Evolutionary conservation across 2,888 invertebrate species (phyloP).

Genomic region (Suillia variegata): DNA sequence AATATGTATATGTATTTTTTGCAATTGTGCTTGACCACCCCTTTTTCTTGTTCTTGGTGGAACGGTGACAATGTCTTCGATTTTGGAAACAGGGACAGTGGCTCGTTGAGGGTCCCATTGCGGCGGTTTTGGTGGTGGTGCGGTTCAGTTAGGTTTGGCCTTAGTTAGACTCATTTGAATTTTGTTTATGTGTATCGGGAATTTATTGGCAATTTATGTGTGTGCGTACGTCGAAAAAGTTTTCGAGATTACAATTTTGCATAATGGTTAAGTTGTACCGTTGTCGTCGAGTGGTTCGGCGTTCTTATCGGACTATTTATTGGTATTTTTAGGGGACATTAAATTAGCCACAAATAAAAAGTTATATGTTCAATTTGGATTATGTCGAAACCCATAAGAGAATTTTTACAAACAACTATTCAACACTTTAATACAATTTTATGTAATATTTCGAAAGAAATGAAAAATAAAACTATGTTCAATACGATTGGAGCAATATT

Average conservation of each 20-base stretch:
- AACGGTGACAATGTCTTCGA: too few species aligned
- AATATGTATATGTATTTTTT: not conserved
- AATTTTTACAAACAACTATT: too few species aligned
- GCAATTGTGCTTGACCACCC: conserved; percentile 1
- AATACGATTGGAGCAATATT: too few species aligned
- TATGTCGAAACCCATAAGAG: too few species aligned
- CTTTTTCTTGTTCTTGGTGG: not conserved
- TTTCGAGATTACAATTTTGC: not conserved
- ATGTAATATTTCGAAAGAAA: too few species aligned
- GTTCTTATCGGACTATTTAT: not conserved
- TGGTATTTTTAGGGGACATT: not conserved
- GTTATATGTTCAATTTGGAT: too few species aligned
- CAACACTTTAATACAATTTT: too few species aligned
- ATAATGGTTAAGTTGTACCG: not conserved
- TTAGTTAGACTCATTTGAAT: conserved; percentile 27
- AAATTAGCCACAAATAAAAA: not conserved
- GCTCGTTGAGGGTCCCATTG: conserved; percentile 29
- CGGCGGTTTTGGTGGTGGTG: conserved; percentile 33
- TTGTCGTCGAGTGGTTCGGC: not conserved
- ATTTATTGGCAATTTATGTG: conserved; percentile 26
- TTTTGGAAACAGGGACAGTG: not conserved
- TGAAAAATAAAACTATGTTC: too few species aligned
- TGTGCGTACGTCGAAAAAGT: not conserved
- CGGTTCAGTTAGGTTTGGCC: conserved; percentile 10
- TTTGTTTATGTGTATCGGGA: conserved; percentile 16